Evolutionary conservation across 2,113 vertebrate genomes (phyloP), one percentile per base, ranked within the genome.

Genomic region (Bubo scandiacus): DNA sequence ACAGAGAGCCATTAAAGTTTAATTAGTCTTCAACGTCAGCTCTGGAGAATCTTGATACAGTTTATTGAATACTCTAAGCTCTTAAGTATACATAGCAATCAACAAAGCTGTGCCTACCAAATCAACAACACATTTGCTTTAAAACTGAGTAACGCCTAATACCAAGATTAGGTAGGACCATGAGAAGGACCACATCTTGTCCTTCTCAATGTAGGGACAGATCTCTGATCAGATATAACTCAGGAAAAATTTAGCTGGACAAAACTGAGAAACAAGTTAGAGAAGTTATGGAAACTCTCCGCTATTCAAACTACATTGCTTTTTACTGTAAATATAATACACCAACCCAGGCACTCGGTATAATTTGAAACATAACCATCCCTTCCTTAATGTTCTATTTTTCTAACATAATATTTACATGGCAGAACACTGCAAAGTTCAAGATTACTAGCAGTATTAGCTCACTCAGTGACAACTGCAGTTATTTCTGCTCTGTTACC

Each of bases 331-430:
- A 77, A 40, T 20, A 11, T 1, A 82, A 70, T 13, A 58, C 0
- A 67, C 40, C 51, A 74, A 66, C 8, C 0, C 19, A 70, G 11
- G 30, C 36, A 80, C 11, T 27, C 2, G 0, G 22, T 32, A 0
- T 10, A 81, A 67, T 1, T 0, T 51, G 58, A 82, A 81, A 82
- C 17, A 66, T 1, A 51, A 72, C 47, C 12, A 47, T 10, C 86
- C 12, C 22, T 38, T 57, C 57, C 52, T 58, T 47, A 32, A 51
- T 7, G 6, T n/a, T 79, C 26, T 49, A 2, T 36, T 80, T 84
- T 77, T 38, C 58, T 59, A 58, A 32, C 5, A 4, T 15, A 68
- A 25, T 36, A 89, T 29, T 73, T 78, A 22, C 55, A 43, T 19
- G 11, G 10, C 27, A 73, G 22, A 77, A 54, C 5, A 36, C 1